Evolutionary conservation across 2,113 vertebrate genomes (phyloP), one percentile per base, ranked within the genome.

Genomic region (Takifugu bimaculatus): DNA sequence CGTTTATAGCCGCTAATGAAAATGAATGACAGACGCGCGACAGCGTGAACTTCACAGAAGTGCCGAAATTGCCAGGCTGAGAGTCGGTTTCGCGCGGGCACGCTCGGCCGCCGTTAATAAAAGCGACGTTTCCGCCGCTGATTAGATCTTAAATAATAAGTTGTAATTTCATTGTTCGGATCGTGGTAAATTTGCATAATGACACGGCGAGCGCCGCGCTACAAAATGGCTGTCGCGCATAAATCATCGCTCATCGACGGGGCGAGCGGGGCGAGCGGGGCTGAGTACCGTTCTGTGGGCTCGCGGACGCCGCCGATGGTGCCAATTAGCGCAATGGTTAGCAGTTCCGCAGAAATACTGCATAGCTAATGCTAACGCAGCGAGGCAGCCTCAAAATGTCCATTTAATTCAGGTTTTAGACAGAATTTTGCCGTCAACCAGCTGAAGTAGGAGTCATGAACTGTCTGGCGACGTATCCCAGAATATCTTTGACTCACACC

Each of bases 1-100:
- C 84, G 79, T 87, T 88, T 83, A 78, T 78, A 63, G 74, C 69
- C 43, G 66, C 81, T 90, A 89, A 88, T 91, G 87, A 87, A 88
- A 88, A 85, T 85, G 82, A 90, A 88, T 81, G 87, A 81, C 80
- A 77, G 71, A 50, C 65, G 70, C 81, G 83, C 83, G 66, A 35
- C 29, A 63, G 39, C 26, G 63, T 52, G 66, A 79, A 67, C 52
- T 81, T 75, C 61, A 67, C 14, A 26, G 50, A 57, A 53, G 61
- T 44, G 47, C 35, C 57, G 47, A 57, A 75, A 78, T 66, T 58
- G 45, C 3, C 27, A n/a, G 44, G 51, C 54, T n/a, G 49, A 13
- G 27, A 63, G 44, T 78, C 56, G 4, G 77, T 63, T 63, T 69
- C 4, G 28, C 57, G 54, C 13, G 20, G 42, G 2, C 50, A 59